Evolutionary conservation across 1,140 invertebrate species (phyloP).

Genomic region (Anadara kagoshimensis): DNA sequence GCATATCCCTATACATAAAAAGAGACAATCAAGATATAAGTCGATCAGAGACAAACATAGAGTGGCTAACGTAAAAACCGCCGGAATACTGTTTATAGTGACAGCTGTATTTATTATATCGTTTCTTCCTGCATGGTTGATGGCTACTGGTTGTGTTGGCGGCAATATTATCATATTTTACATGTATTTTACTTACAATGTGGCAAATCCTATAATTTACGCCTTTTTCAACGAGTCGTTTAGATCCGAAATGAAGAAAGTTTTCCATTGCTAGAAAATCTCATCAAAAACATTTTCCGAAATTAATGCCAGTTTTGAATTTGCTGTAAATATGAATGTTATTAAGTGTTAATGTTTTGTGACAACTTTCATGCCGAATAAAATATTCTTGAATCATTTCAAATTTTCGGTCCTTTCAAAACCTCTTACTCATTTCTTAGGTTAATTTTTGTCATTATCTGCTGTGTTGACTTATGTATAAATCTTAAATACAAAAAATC

Average conservation of each 20-base stretch:
- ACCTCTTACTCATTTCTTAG: too few relatives aligned
- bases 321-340: too few relatives aligned
- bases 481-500: too few relatives aligned
- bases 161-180: constrained; percentile 67
- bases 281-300: too few relatives aligned
- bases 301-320: too few relatives aligned
- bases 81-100: constrained; percentile 69
- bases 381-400: too few relatives aligned
- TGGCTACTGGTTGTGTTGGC: constrained; percentile 57
- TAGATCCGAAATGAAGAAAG: constrained; percentile 64
- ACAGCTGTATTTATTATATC: constrained; percentile 68
- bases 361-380: too few relatives aligned
- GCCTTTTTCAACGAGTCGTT: constrained; percentile 71
- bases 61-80: constrained; percentile 68
- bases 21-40: constrained; percentile 42
- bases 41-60: constrained; percentile 47
- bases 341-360: too few relatives aligned
- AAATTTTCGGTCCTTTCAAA: too few relatives aligned
- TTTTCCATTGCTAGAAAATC: constrained; percentile 45
- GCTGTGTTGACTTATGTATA: too few relatives aligned
- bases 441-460: too few relatives aligned
- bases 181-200: constrained; percentile 70
- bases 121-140: constrained; percentile 69
- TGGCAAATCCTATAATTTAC: constrained; percentile 71
- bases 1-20: constrained; percentile 20